These are phyloP conservation scores for Carcharodon carcharias DNA, from an alignment of 2,797 vertebrate genomes.

Conservation along the genomic window DNA sequence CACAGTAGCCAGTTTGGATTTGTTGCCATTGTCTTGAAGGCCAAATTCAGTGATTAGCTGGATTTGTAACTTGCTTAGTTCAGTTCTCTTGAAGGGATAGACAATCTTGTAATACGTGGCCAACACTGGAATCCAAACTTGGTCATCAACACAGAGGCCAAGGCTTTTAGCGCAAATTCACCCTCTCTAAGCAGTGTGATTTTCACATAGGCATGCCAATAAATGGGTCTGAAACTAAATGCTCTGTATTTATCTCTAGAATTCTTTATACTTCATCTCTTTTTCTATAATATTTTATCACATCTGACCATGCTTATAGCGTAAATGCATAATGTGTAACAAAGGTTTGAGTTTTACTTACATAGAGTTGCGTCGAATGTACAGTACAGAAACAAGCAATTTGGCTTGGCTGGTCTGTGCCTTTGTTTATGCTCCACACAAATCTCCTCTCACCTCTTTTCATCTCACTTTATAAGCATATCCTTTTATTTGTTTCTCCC, in stretches of 20 bases:
- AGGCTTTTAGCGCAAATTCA: not conserved
- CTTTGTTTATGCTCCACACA: not conserved
- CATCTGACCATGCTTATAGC: not conserved
- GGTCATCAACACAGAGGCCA: not conserved
- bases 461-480: not conserved
- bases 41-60: not conserved
- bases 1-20: not conserved
- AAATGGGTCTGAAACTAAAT: not conserved
- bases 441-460: not conserved
- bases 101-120: not conserved
- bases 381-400: not conserved
- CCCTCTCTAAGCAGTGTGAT: not conserved
- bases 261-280: not conserved
- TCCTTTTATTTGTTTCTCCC: not conserved
- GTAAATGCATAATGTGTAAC: not conserved
- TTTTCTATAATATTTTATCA: not conserved
- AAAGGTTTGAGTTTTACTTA: not conserved
- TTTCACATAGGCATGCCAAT: not conserved
- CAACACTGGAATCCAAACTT: not conserved
- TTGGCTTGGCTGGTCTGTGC: not conserved
- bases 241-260: not conserved
- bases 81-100: not conserved
- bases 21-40: not conserved
- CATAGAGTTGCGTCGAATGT: not conserved
- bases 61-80: not conserved